Evolutionary conservation across 2,888 invertebrate genomes (phyloP).

Genomic region (Callimorpha dominula): DNA sequence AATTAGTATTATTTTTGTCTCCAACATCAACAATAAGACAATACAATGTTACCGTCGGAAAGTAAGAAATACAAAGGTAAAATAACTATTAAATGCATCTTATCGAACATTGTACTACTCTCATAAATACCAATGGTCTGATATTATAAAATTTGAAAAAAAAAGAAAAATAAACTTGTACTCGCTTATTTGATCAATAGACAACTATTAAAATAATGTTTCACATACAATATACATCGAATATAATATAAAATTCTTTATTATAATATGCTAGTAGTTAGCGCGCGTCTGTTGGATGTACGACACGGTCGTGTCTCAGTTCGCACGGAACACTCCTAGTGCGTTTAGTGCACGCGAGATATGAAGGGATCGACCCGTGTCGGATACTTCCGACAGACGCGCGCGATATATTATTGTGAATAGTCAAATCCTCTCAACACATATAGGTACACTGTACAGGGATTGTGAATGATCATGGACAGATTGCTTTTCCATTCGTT

Average conservation of each 20-base stretch:
- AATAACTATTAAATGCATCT: conserved; percentile 78
- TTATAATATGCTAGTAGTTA: conserved; percentile 58
- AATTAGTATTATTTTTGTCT: conserved; percentile 28
- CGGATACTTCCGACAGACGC: conserved; percentile 29
- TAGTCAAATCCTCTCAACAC: conserved; percentile 62
- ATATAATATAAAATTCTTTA: conserved; percentile 77
- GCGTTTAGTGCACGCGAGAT: neutral
- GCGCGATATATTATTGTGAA: conserved; percentile 45
- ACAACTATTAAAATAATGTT: conserved; percentile 76
- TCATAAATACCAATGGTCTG: conserved; percentile 59
- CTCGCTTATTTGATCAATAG: conserved; percentile 73
- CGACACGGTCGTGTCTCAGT: too few relatives aligned
- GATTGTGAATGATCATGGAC: conserved; percentile 55
- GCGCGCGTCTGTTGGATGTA: conserved; percentile 42
- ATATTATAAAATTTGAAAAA: conserved; percentile 47
- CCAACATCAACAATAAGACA: conserved; percentile 56
- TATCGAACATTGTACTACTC: conserved; percentile 77
- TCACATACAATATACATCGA: conserved; percentile 80
- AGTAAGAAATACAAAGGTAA: conserved; percentile 56
- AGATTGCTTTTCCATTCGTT: conserved; percentile 48
- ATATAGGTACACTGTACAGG: conserved; percentile 73
- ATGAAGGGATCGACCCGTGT: neutral
- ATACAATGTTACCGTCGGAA: conserved; percentile 54
- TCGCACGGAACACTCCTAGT: neutral
- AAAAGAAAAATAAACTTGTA: conserved; percentile 61